Evolutionary conservation across 2,888 invertebrate species (phyloP).

Genomic region (Cryptosula pallasiana): DNA sequence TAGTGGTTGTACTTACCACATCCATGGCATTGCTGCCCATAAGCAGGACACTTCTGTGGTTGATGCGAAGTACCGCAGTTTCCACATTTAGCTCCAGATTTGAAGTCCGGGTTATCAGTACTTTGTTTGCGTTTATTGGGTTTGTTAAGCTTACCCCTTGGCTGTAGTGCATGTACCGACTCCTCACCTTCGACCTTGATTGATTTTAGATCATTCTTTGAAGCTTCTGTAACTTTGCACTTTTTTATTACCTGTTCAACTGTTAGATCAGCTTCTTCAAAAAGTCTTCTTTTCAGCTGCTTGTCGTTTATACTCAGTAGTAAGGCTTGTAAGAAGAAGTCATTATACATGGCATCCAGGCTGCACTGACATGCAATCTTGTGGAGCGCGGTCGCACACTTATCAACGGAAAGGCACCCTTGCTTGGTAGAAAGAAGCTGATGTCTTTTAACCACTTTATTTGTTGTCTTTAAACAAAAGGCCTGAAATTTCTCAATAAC

Average conservation of each 20-base stretch:
- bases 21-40: constrained; percentile 14
- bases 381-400: not conserved
- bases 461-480: not conserved
- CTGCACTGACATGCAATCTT: not conserved
- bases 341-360: constrained; percentile 10
- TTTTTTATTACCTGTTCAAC: too few relatives aligned
- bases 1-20: constrained; percentile 21
- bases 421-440: too few relatives aligned
- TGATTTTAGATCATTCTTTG: not conserved
- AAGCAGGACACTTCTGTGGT: constrained; percentile 9
- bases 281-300: not conserved
- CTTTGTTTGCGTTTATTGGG: not conserved
- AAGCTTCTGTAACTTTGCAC: too few relatives aligned
- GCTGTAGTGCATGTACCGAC: too few relatives aligned
- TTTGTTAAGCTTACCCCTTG: too few relatives aligned
- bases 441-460: constrained; percentile 3
- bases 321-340: not conserved
- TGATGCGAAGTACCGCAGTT: not conserved
- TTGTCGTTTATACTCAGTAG: constrained; percentile 4
- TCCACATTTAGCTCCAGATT: not conserved
- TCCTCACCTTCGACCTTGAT: not conserved
- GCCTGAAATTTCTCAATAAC: constrained; percentile 10
- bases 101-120: not conserved
- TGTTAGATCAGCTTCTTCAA: too few relatives aligned
- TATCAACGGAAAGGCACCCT: not conserved